A percentile compares a stretch with the other conserved stretches of the same genome.
Conservation (phyloP, 2,888 invertebrate species). For the Tachystola acroxantha region DNA sequence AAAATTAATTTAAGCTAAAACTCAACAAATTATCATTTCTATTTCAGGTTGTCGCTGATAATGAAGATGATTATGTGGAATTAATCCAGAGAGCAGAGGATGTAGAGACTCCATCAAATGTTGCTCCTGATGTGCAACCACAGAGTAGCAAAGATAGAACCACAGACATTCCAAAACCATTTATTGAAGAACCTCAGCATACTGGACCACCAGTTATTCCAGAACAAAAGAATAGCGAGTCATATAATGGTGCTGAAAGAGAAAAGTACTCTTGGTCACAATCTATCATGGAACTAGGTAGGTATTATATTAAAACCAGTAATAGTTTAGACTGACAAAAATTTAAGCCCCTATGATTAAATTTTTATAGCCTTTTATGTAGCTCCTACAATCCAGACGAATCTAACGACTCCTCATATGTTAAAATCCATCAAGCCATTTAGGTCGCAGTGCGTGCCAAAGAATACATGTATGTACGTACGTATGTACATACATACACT, state of each 20-base stretch:
- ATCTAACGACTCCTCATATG: too few relatives aligned
- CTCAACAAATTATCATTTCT: too few relatives aligned
- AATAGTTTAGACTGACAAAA: background rate
- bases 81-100: slow-evolving; percentile 3
- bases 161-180: slow-evolving; percentile 1
- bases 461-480: too few relatives aligned
- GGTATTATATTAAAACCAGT: too few relatives aligned
- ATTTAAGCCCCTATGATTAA: too few relatives aligned
- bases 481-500: too few relatives aligned
- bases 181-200: slow-evolving; percentile 19
- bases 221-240: slow-evolving; percentile 65
- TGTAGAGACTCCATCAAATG: background rate
- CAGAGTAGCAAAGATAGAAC: slow-evolving; percentile 3
- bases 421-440: too few relatives aligned
- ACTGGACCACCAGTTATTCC: slow-evolving; percentile 57
- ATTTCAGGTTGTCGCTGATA: slow-evolving; percentile 6
- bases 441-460: too few relatives aligned
- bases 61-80: slow-evolving; percentile 5
- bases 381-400: background rate
- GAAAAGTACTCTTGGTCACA: slow-evolving; percentile 93
- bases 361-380: background rate
- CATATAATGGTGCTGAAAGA: slow-evolving; percentile 88
- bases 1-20: too few relatives aligned
- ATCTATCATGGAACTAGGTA: slow-evolving; percentile 84
- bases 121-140: background rate